Percentiles rank a stretch among this genome's conserved stretches.
These are phyloP conservation scores for Ramphastos sulfuratus DNA, from an alignment of 2,113 vertebrate genomes.

Conservation along the genomic window DNA sequence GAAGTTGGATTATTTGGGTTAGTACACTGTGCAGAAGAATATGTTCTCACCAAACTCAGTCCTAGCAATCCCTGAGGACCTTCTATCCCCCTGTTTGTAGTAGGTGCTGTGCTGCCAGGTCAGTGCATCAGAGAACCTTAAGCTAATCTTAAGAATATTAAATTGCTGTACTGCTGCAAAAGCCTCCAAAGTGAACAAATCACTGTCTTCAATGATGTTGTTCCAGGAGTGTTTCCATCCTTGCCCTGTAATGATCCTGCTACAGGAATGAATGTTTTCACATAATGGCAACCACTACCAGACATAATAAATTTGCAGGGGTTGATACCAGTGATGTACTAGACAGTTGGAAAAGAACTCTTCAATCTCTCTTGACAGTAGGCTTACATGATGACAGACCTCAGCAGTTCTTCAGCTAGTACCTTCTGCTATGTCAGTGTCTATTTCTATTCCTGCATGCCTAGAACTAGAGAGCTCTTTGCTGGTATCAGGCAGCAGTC, in stretches of 20 bases:
- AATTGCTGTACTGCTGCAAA: background rate
- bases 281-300: background rate
- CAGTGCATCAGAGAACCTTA: background rate
- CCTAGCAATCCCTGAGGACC: background rate
- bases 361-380: background rate
- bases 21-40: background rate
- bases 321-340: background rate
- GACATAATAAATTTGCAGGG: background rate
- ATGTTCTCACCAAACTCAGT: background rate
- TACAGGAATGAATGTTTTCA: background rate
- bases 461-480: background rate
- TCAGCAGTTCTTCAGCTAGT: background rate
- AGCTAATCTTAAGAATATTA: background rate
- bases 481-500: background rate
- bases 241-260: background rate
- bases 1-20: background rate
- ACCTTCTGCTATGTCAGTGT: background rate
- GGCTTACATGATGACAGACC: background rate
- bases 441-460: background rate
- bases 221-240: background rate
- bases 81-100: background rate
- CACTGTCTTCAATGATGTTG: background rate
- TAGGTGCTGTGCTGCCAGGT: background rate
- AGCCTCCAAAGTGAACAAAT: background rate
- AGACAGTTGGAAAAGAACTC: background rate